Conservation (phyloP, 2,797 vertebrate species). For the Epinephelus coioides region DNA sequence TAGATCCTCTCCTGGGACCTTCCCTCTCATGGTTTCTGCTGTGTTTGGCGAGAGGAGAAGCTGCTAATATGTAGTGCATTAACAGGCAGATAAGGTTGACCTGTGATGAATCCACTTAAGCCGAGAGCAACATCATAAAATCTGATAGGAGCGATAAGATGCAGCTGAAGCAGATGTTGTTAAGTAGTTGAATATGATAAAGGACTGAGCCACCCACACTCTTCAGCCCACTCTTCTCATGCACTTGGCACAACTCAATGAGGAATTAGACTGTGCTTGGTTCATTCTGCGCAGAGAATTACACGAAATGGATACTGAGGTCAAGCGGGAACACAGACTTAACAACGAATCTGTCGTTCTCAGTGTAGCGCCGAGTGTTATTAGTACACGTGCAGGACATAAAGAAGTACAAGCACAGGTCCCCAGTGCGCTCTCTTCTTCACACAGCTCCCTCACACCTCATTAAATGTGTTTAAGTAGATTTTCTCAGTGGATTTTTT, state of each 20-base stretch:
- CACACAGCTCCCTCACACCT: slow-evolving; percentile 62
- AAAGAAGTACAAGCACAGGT: slow-evolving; percentile 47
- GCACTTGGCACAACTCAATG: background rate
- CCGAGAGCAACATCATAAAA: slow-evolving; percentile 47
- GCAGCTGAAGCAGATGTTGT: slow-evolving; percentile 28
- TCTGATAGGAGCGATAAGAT: slow-evolving; percentile 47
- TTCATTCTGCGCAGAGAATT: slow-evolving; percentile 23
- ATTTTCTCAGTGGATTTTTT: slow-evolving; percentile 64
- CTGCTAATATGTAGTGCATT: slow-evolving; percentile 22
- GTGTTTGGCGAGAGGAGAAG: slow-evolving; percentile 4
- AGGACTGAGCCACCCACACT: slow-evolving; percentile 7
- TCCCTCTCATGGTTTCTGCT: background rate
- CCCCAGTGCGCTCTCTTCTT: slow-evolving; percentile 41
- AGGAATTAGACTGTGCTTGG: slow-evolving; percentile 1
- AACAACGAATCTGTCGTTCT: slow-evolving; percentile 31
- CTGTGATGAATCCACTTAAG: slow-evolving; percentile 48
- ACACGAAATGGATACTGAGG: slow-evolving; percentile 33
- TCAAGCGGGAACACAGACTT: slow-evolving; percentile 42
- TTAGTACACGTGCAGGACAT: slow-evolving; percentile 50
- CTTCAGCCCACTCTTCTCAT: background rate
- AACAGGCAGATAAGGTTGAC: slow-evolving; percentile 49
- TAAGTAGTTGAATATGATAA: slow-evolving; percentile 36
- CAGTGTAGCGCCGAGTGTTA: slow-evolving; percentile 36
- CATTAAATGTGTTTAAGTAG: slow-evolving; percentile 71
- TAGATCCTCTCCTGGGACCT: slow-evolving; percentile 7